Evolutionary conservation across 2,113 vertebrate species (phyloP), one percentile per base, ranked within the genome.

Genomic region (Clarias gariepinus): DNA sequence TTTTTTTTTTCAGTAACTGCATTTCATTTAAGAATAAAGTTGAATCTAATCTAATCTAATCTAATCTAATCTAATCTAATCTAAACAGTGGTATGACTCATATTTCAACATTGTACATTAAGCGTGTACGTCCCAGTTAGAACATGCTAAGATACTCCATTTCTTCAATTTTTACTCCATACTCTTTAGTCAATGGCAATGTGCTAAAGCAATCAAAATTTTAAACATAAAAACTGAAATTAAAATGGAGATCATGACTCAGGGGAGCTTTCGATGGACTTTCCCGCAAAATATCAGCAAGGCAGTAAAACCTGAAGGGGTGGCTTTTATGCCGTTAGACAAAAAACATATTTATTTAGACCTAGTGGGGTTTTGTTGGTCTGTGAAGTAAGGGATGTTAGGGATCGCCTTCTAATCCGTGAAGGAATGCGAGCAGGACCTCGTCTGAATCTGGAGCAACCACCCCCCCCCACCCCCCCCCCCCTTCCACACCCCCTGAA

Each of bases 401-500:
- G 33, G 47, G 69, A 73, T 82, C 58, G 28, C 8, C 18, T 57
- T n/a, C 15, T 33, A 71, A 53, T 41, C 55, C 57, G 66, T 63
- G 30, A 78, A 85, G 73, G 77, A 53, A 85, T 55, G 58, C 33
- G 41, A 69, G 63, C 73, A 52, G 82, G 76, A 84, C 18, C 30
- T 55, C 55, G n/a, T 25, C 61, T 63, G 81, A 82, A 82, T 82
- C 57, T 55, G 63, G 83, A 82, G 64, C 85, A 76, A 66, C 41
- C 33, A n/a, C n/a, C n/a, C n/a, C n/a, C n/a, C n/a, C n/a, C n/a
- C 85, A 53, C 81, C 78, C 53, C 30, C 83, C 36, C 85, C 53
- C 81, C 78, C 53, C 30, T 79, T 28, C 41, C 41, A 77, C 4
- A 85, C 47, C 47, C 47, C 47, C 47, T 7, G 47, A 58, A 81